Evolutionary conservation across 2,888 invertebrate species (phyloP), one percentile per base, ranked within the genome.

Genomic region (Onthophagus sagittarius): DNA sequence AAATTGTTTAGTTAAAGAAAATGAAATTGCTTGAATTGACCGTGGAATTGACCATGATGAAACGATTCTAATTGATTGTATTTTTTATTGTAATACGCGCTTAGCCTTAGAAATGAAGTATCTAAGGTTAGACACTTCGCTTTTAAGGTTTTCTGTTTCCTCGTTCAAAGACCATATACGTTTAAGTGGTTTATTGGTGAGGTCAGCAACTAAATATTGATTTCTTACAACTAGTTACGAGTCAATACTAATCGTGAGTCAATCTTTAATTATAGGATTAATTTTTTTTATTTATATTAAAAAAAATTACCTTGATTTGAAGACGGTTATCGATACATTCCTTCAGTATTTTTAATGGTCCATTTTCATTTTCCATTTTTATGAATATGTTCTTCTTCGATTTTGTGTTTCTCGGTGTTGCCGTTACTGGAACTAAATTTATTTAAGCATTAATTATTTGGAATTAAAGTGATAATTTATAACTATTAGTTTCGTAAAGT

Each of bases 281-380:
- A n/a, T n/a, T n/a, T n/a, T n/a, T n/a, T n/a, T n/a, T n/a, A n/a
- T n/a, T n/a, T n/a, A n/a, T n/a, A n/a, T n/a, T 5, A 33, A 33
- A 5, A 53, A 53, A 53, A n/a, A 14, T 83, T 87, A 92, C 92
- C 90, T 91, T 92, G 15, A 92, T 86, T 81, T 89, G 86, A 0
- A 88, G 84, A 76, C 88, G 86, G 69, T 86, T 85, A 76, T 91
- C 90, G 80, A 90, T 89, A 79, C 89, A 92, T 14, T 88, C 87
- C 76, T 85, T 88, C 11, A 94, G 84, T n/a, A 88, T 83, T 0
- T 86, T 85, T 32, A 94, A 83, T 0, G 94, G 94, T 0, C 94
- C 93, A 0, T 81, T 79, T 15, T 85, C 86, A 0, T 79, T 81
- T 62, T 88, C 86, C 84, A 92, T 90, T 71, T 85, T 85, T 5